A percentile compares a stretch with the other conserved stretches of the same genome.
Evolutionary conservation across 1,140 invertebrate genomes (phyloP).

Genomic region (Ceratosolen fusciceps): DNA sequence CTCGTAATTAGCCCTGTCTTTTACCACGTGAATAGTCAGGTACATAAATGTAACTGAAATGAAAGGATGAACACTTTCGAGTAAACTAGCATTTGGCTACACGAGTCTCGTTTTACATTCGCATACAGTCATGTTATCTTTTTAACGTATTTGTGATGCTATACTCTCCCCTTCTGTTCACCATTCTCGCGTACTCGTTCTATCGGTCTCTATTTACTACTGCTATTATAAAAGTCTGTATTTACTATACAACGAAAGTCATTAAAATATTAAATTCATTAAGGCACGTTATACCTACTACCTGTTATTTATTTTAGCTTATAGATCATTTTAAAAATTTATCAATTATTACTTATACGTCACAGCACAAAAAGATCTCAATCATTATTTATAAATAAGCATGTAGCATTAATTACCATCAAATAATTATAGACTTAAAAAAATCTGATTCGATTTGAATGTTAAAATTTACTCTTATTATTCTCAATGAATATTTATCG

Average conservation of each 20-base stretch:
- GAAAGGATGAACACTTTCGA: not conserved
- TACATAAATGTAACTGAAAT: slow-evolving; percentile 23
- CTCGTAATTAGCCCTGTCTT: slow-evolving; percentile 47
- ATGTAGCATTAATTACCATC: too few relatives aligned
- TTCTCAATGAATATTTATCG: too few relatives aligned
- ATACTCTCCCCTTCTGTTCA: slow-evolving; percentile 1
- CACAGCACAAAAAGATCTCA: too few relatives aligned
- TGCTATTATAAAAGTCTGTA: not conserved
- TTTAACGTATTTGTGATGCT: slow-evolving; percentile 32
- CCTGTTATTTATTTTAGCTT: slow-evolving; percentile 4
- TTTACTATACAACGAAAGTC: not conserved
- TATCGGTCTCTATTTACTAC: not conserved
- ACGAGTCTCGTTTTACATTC: slow-evolving; percentile 28
- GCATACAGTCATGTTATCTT: slow-evolving; percentile 17
- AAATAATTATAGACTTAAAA: too few relatives aligned
- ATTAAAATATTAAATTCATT: slow-evolving; percentile 48
- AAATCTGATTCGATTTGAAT: too few relatives aligned
- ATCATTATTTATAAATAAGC: too few relatives aligned
- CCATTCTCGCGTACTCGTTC: not conserved
- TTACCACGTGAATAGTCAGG: slow-evolving; percentile 25
- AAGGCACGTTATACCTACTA: slow-evolving; percentile 36
- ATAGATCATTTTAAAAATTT: slow-evolving; percentile 13
- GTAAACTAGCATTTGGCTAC: not conserved
- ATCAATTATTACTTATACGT: not conserved
- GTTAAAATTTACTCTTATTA: too few relatives aligned